Evolutionary conservation across 2,888 invertebrate species (phyloP).

Genomic region (Xylophagus ater): DNA sequence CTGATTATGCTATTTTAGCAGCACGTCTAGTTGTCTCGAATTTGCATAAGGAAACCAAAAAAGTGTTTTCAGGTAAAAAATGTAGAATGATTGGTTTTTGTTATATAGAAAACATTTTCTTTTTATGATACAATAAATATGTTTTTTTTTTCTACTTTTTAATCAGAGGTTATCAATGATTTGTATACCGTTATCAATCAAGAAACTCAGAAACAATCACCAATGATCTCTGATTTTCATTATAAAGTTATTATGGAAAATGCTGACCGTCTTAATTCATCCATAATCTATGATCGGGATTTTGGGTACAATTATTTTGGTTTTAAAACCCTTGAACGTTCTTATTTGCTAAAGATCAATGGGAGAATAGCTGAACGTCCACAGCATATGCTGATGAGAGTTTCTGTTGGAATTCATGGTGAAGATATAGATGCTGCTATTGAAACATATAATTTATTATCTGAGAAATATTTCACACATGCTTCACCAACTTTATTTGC

Average conservation of each 20-base stretch:
- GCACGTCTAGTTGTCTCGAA: conserved; percentile 93
- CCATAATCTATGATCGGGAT: conserved; percentile 94
- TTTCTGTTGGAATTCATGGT: conserved; percentile 90
- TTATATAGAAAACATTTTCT: neutral
- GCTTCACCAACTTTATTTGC: conserved; percentile 96
- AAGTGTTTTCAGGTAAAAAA: conserved; percentile 84
- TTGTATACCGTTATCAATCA: conserved; percentile 67
- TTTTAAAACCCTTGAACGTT: conserved; percentile 95
- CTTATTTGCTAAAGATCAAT: conserved; percentile 85
- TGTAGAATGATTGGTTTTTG: too few relatives aligned
- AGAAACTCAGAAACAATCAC: conserved; percentile 56
- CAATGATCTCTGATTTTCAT: conserved; percentile 79
- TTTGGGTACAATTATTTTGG: conserved; percentile 97
- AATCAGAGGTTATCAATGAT: conserved; percentile 77
- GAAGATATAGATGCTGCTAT: conserved; percentile 87
- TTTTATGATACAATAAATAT: conserved; percentile 12
- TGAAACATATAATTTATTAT: conserved; percentile 90
- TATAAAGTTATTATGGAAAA: conserved; percentile 73
- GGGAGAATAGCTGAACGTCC: conserved; percentile 92
- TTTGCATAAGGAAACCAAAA: conserved; percentile 95
- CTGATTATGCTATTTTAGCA: conserved; percentile 86
- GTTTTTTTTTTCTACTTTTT: conserved; percentile 4
- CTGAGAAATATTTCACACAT: conserved; percentile 94
- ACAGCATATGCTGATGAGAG: conserved; percentile 98
- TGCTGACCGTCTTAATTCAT: conserved; percentile 83